Base-by-base conservation (phyloP, 2,888 invertebrate species). In the Dinocampus coccinellae region DNA sequence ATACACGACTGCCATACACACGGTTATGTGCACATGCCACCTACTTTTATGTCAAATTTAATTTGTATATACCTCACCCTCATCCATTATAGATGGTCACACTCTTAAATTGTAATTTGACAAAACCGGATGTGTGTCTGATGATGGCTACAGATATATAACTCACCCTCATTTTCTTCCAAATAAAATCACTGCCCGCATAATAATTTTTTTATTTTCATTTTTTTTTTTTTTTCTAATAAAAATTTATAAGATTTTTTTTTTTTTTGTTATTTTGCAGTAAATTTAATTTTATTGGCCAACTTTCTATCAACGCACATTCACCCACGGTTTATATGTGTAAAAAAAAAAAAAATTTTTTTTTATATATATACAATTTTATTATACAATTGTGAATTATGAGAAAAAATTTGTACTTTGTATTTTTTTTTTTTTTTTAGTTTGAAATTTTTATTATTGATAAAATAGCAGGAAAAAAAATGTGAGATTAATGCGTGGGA, bases 101-200 rank as follows among this genome's bases (percentile, higher is more conserved):
- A 72, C 82, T 83, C 80, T 83, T 79, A 81, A 81, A 80, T 77
- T 80, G 79, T 81, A 81, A 83, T 84, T 84, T 82, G 83, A 83
- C 84, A 80, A 83, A 47, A 85, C 86, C 87, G 87, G 86, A 87
- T 86, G 86, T 86, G 84, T 83, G 84, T 79, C 74, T 78, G 81
- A 39, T 47, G 16, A 47, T 47, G 16, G 47, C 47, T 16, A 16
- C 47, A 47, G 47, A 47, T 47, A 39, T 47, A n/a, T 47, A 47
- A 16, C 47, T 47, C 47, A 47, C 47, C 47, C 47, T 47, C 47
- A 47, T 26, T 65, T n/a, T 47, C 24, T 47, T 83, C 85, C 83
- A 84, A 84, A 84, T 84, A 84, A 66, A 86, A 86, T 86, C 85
- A 87, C 80, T 83, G 83, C 86, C 85, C 86, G 85, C 84, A 86